These are phyloP conservation scores for Alca torda DNA, from an alignment of 2,797 vertebrate species.

Conservation along the genomic window DNA sequence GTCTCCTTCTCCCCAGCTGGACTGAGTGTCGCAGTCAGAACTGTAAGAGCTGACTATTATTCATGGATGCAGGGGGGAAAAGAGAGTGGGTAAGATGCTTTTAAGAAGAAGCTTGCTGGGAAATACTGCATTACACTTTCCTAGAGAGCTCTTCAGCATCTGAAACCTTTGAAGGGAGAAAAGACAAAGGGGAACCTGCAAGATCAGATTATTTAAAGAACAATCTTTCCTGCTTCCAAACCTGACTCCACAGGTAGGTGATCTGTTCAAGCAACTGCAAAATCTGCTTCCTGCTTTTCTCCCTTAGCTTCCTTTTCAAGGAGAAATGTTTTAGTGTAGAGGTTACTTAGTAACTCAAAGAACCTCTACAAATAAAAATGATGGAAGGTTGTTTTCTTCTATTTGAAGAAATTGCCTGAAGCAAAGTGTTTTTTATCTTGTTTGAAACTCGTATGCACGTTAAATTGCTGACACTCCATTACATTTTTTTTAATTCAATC, in stretches of 20 bases:
- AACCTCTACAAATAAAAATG: constrained; percentile 1
- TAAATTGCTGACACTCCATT: not conserved
- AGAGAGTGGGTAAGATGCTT: not conserved
- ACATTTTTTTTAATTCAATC: not conserved
- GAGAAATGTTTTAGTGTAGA: not conserved
- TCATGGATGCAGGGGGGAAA: not conserved
- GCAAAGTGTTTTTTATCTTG: not conserved
- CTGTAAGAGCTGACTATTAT: not conserved
- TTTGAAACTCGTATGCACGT: not conserved
- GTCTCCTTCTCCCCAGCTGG: not conserved
- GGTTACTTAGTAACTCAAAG: not conserved
- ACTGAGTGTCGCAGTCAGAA: not conserved
- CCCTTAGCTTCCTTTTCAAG: not conserved
- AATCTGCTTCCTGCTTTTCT: not conserved
- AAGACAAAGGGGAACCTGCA: not conserved
- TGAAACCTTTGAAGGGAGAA: not conserved
- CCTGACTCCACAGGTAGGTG: not conserved
- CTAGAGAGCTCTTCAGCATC: not conserved
- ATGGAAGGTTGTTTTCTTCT: not conserved
- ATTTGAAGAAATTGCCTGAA: constrained; percentile 33
- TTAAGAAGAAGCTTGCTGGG: not conserved
- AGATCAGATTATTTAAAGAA: not conserved
- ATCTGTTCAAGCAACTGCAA: not conserved
- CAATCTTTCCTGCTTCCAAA: not conserved
- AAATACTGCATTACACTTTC: not conserved